Evolutionary conservation across 1,140 invertebrate species (phyloP).

Genomic region (Sarcophaga bullata): DNA sequence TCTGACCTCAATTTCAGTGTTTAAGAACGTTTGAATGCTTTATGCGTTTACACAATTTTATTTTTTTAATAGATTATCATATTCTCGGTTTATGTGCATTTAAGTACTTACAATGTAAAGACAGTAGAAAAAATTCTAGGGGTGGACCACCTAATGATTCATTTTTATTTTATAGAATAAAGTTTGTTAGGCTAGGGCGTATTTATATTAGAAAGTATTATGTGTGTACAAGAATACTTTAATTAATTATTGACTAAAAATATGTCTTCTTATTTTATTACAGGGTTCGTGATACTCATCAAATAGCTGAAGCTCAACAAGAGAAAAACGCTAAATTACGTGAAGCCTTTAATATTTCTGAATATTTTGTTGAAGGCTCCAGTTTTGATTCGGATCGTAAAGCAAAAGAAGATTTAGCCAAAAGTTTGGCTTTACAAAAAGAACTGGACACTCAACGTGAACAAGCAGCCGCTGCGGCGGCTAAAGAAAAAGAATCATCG

Average conservation of each 20-base stretch:
- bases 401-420: constrained; percentile 79
- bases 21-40: too few relatives aligned
- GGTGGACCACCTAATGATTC: too few relatives aligned
- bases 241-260: background rate
- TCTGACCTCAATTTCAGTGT: too few relatives aligned
- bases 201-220: too few relatives aligned
- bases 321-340: constrained; percentile 93
- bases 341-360: constrained; percentile 94
- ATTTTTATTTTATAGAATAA: too few relatives aligned
- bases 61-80: too few relatives aligned
- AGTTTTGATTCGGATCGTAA: constrained; percentile 89
- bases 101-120: too few relatives aligned
- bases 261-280: constrained; percentile 52
- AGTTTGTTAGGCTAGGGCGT: too few relatives aligned
- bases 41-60: too few relatives aligned
- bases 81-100: too few relatives aligned
- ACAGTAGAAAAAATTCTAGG: too few relatives aligned
- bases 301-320: constrained; percentile 95
- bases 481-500: constrained; percentile 62
- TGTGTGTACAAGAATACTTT: too few relatives aligned
- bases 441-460: constrained; percentile 67
- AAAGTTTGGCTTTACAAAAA: constrained; percentile 69
- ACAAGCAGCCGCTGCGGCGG: constrained; percentile 61
- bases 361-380: constrained; percentile 92
- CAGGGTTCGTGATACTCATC: constrained; percentile 94